Conservation (phyloP, 2,113 vertebrate species). For the Verasper variegatus region DNA sequence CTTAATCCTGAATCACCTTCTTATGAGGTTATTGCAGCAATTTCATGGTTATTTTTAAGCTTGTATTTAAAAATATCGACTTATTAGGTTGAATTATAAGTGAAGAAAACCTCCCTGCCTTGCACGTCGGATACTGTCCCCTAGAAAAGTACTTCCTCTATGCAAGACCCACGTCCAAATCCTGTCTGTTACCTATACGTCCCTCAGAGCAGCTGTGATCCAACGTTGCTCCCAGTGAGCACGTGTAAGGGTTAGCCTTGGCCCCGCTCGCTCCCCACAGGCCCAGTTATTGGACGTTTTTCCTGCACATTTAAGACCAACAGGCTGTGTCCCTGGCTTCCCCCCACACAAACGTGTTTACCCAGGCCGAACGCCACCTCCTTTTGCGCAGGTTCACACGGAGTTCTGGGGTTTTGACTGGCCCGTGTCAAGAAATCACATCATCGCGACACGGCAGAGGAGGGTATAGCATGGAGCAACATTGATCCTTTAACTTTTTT, state of each 20-base stretch:
- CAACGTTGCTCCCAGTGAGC: slow-evolving; percentile 39
- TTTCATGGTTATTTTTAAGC: slow-evolving; percentile 37
- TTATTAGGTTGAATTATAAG: slow-evolving; percentile 16
- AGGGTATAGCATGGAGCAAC: slow-evolving; percentile 15
- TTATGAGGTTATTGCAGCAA: slow-evolving; percentile 6
- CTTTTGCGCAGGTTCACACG: slow-evolving; percentile 71
- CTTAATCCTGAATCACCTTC: slow-evolving; percentile 16
- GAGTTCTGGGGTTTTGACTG: slow-evolving; percentile 66
- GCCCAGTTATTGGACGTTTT: slow-evolving; percentile 61
- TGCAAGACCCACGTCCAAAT: slow-evolving; percentile 11
- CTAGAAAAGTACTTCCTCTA: not conserved
- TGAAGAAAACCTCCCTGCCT: slow-evolving; percentile 25
- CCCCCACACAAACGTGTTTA: slow-evolving; percentile 63
- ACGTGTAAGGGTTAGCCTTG: slow-evolving; percentile 48
- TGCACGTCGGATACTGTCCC: not conserved
- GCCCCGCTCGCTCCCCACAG: slow-evolving; percentile 51
- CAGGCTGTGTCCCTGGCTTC: slow-evolving; percentile 61
- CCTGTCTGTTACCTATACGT: slow-evolving; percentile 45
- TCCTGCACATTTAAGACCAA: slow-evolving; percentile 63
- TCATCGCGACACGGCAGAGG: slow-evolving; percentile 56
- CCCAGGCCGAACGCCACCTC: slow-evolving; percentile 62
- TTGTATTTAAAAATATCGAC: slow-evolving; percentile 6
- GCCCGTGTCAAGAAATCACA: slow-evolving; percentile 63
- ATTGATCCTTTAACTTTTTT: slow-evolving; percentile 36
- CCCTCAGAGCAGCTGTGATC: slow-evolving; percentile 43